Evolutionary conservation across 1,140 invertebrate species (phyloP).

Genomic region (Pseudomyrmex dendroicus): DNA sequence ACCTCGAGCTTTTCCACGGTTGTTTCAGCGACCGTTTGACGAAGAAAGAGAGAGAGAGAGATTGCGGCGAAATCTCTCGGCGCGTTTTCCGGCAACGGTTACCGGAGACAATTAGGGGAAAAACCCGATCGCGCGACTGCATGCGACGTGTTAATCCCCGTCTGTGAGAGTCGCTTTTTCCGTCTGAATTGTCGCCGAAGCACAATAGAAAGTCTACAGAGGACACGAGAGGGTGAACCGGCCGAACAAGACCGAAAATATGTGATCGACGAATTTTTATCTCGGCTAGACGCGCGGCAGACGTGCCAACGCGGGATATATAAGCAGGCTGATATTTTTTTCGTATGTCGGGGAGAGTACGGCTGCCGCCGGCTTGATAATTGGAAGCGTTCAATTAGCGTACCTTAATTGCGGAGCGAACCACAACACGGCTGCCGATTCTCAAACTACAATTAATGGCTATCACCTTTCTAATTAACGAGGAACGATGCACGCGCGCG

Average conservation of each 20-base stretch:
- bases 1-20: slow-evolving; percentile 26
- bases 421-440: slow-evolving; percentile 72
- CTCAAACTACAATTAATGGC: slow-evolving; percentile 79
- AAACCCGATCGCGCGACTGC: slow-evolving; percentile 44
- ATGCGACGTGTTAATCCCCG: slow-evolving; percentile 38
- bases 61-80: slow-evolving; percentile 32
- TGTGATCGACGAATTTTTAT: slow-evolving; percentile 45
- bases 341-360: not conserved
- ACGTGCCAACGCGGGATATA: slow-evolving; percentile 2
- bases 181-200: slow-evolving; percentile 1
- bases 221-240: not conserved
- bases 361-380: slow-evolving; percentile 71
- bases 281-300: slow-evolving; percentile 38
- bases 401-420: slow-evolving; percentile 76
- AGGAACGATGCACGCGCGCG: slow-evolving; percentile 68
- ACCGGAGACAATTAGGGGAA: slow-evolving; percentile 41
- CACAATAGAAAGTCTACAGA: slow-evolving; percentile 7
- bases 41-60: not conserved
- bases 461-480: slow-evolving; percentile 81
- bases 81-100: slow-evolving; percentile 31
- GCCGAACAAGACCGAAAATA: slow-evolving; percentile 31
- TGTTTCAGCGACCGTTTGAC: slow-evolving; percentile 31
- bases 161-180: not conserved
- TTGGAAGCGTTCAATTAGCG: slow-evolving; percentile 80
- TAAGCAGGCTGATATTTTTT: slow-evolving; percentile 26